Conservation (phyloP, 2,797 vertebrate genomes). For the Leptoclinus maculatus region DNA sequence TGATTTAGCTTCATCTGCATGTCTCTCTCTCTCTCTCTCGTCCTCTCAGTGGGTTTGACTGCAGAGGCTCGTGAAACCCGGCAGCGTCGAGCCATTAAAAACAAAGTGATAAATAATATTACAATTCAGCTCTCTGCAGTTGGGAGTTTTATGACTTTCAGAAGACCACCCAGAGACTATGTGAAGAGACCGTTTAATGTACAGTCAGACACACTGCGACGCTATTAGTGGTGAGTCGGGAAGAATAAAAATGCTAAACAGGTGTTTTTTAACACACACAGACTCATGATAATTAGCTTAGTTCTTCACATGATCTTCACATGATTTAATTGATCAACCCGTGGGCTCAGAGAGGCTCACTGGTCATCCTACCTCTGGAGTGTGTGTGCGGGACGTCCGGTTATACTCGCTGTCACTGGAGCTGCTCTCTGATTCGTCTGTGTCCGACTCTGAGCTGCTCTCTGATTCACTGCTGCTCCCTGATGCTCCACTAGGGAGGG, state of each 20-base stretch:
- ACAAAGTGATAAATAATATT: conserved; percentile 60
- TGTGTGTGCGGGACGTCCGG: conserved; percentile 84
- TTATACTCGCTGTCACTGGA: conserved; percentile 93
- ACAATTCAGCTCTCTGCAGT: conserved; percentile 53
- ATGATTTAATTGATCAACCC: neutral
- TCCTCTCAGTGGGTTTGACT: conserved; percentile 5
- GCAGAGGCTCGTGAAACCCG: conserved; percentile 41
- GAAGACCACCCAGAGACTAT: conserved; percentile 39
- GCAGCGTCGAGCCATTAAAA: conserved; percentile 51
- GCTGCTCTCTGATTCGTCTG: conserved; percentile 91
- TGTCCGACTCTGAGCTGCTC: conserved; percentile 92
- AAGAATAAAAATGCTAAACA: conserved; percentile 1
- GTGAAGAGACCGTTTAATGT: conserved; percentile 50
- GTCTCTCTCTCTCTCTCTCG: conserved; percentile 2
- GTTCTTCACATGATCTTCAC: neutral
- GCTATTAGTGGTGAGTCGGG: conserved; percentile 13
- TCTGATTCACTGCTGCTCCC: conserved; percentile 93
- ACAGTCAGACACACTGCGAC: conserved; percentile 10
- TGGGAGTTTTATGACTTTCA: conserved; percentile 61
- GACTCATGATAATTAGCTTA: too few species aligned
- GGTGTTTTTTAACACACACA: neutral
- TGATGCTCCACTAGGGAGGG: conserved; percentile 78
- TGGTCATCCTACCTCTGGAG: conserved; percentile 85
- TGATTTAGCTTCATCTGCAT: neutral
- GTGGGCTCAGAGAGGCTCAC: neutral